Conservation (phyloP, 2,113 vertebrate genomes). For the Ginglymostoma cirratum region DNA sequence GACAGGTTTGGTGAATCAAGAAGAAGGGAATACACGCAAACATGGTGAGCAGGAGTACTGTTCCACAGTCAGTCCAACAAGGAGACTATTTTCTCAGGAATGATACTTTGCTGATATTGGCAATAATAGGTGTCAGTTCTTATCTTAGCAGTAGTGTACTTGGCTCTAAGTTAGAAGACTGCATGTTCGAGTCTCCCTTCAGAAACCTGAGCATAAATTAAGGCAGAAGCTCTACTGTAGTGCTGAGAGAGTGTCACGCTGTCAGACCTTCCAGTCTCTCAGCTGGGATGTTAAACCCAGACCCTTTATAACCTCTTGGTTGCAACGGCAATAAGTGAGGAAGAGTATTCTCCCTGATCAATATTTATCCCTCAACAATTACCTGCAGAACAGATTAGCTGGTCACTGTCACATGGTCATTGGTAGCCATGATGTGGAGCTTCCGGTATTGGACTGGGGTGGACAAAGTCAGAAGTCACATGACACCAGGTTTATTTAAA, state of each 20-base stretch:
- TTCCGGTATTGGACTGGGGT: too few species aligned
- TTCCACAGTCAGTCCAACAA: neutral
- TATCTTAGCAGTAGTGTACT: neutral
- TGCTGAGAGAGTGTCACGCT: neutral
- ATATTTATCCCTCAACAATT: neutral
- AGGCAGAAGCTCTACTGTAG: neutral
- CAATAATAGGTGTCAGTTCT: neutral
- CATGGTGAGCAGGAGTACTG: neutral
- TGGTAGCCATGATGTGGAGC: neutral
- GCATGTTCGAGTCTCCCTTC: neutral
- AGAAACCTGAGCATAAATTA: neutral
- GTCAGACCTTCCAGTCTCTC: neutral
- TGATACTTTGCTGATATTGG: neutral
- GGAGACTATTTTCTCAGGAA: neutral
- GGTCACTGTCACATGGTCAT: neutral
- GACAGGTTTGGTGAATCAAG: neutral
- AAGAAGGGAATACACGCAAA: neutral
- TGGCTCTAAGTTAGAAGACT: neutral
- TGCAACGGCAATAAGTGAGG: neutral
- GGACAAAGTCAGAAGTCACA: too few species aligned
- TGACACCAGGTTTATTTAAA: too few species aligned
- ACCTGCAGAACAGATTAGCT: neutral
- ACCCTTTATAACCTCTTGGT: neutral
- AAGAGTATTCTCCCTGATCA: neutral
- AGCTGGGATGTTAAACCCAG: neutral